Evolutionary conservation across 2,888 invertebrate genomes (phyloP).

Genomic region (Linhomoeus sp.): DNA sequence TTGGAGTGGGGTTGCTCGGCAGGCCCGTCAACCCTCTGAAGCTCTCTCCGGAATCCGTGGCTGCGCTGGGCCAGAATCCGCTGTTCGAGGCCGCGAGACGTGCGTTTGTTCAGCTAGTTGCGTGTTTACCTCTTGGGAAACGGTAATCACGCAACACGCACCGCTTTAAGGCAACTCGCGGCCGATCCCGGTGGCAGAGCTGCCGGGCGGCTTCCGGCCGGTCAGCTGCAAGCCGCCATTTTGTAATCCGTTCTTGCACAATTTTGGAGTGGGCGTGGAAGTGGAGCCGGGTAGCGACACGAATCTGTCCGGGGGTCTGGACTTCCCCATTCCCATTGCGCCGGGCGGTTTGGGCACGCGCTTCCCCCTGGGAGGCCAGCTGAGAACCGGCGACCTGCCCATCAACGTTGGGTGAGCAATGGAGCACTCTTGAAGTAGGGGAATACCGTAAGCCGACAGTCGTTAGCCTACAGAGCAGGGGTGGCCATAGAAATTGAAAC

Average conservation of each 20-base stretch:
- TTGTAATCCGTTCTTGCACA: constrained; percentile 21
- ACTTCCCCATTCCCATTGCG: constrained; percentile 19
- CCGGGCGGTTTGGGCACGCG: constrained; percentile 18
- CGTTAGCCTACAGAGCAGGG: no score
- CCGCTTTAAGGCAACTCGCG: constrained; percentile 12
- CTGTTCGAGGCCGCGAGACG: constrained; percentile 17
- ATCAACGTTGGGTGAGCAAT: not conserved
- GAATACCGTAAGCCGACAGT: no score
- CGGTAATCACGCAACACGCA: not conserved
- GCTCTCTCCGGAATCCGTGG: constrained; percentile 15
- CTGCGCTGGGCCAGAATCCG: constrained; percentile 13
- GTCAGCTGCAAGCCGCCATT: constrained; percentile 19
- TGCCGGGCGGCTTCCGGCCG: constrained; percentile 19
- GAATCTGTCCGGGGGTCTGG: constrained; percentile 20
- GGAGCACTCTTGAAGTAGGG: no score
- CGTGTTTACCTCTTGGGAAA: not conserved
- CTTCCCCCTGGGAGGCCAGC: constrained; percentile 18
- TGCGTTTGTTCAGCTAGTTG: not conserved
- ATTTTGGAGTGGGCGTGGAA: constrained; percentile 17
- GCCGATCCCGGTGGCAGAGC: constrained; percentile 15
- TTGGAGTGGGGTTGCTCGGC: constrained; percentile 15
- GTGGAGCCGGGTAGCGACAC: constrained; percentile 13
- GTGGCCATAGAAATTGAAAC: no score
- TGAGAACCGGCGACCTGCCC: constrained; percentile 1
- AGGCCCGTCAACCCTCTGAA: constrained; percentile 17